These are phyloP conservation scores for Apotomis capreana DNA, from an alignment of 2,888 invertebrate species.

Conservation along the genomic window DNA sequence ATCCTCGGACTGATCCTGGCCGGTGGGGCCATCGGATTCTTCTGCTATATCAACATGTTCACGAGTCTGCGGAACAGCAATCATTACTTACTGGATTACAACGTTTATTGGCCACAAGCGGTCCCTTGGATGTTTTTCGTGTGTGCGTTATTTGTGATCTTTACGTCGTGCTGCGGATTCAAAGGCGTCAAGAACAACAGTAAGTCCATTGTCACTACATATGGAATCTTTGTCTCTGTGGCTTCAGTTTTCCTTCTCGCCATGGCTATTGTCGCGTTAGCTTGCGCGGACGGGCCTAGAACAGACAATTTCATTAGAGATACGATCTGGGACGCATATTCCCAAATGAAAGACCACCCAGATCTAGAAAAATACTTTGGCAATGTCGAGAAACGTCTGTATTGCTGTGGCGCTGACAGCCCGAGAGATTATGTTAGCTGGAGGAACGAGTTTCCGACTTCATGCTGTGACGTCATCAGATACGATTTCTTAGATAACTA, in stretches of 20 bases:
- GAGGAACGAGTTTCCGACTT: constrained; percentile 69
- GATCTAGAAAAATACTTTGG: constrained; percentile 62
- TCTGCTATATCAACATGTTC: constrained; percentile 64
- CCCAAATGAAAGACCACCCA: constrained; percentile 61
- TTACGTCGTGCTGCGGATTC: constrained; percentile 67
- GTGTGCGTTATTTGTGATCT: constrained; percentile 63
- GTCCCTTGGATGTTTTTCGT: constrained; percentile 75
- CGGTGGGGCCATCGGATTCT: constrained; percentile 69
- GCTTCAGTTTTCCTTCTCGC: constrained; percentile 57
- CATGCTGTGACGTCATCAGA: constrained; percentile 75
- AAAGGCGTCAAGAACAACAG: constrained; percentile 63
- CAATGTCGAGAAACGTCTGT: constrained; percentile 66
- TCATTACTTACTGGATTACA: constrained; percentile 74
- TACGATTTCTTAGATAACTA: constrained; percentile 69
- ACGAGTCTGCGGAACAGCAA: constrained; percentile 67
- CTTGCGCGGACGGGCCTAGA: constrained; percentile 65
- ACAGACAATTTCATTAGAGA: constrained; percentile 72
- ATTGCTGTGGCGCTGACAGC: constrained; percentile 74
- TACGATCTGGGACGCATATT: constrained; percentile 73
- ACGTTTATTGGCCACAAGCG: constrained; percentile 76
- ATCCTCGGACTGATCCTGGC: constrained; percentile 63
- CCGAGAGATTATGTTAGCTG: constrained; percentile 74
- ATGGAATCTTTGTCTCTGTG: constrained; percentile 58
- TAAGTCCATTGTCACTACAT: constrained; percentile 59
- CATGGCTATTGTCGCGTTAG: constrained; percentile 62